Evolutionary conservation across 2,888 invertebrate genomes (phyloP).

Genomic region (Cylloceria caligata): DNA sequence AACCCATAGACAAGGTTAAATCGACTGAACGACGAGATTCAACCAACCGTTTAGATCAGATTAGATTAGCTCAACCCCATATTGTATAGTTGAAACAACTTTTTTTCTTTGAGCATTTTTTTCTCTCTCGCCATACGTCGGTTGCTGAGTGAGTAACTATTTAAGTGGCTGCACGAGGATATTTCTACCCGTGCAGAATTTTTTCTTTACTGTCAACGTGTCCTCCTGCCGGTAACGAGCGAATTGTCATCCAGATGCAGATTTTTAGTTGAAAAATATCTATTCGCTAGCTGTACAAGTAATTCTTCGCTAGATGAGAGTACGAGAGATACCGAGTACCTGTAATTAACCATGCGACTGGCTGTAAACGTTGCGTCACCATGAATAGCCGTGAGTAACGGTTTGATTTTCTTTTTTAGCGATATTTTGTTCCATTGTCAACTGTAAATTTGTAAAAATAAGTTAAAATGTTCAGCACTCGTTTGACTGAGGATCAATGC

Average conservation of each 20-base stretch:
- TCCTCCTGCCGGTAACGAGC: background rate
- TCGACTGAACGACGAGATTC: background rate
- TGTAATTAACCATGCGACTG: background rate
- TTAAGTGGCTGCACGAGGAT: background rate
- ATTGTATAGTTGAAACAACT: background rate
- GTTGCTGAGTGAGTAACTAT: background rate
- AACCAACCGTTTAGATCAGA: conserved; percentile 12
- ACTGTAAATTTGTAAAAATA: background rate
- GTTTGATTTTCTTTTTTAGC: background rate
- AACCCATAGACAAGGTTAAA: conserved; percentile 1
- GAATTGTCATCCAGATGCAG: background rate
- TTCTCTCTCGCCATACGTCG: too few relatives aligned
- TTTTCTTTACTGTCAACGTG: background rate
- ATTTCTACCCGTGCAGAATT: background rate
- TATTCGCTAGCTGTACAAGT: background rate
- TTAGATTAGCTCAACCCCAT: background rate
- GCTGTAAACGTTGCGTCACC: background rate
- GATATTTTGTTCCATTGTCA: background rate
- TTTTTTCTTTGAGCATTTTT: too few relatives aligned
- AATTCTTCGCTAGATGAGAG: conserved; percentile 1
- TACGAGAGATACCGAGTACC: background rate
- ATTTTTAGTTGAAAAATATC: background rate
- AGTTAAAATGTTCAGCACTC: background rate
- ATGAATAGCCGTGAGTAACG: background rate
- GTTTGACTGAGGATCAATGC: background rate